phyloP scores from a whole-genome alignment of 2,797 vertebrate genomes.

The Acrocephalus scirpaceus region DNA sequence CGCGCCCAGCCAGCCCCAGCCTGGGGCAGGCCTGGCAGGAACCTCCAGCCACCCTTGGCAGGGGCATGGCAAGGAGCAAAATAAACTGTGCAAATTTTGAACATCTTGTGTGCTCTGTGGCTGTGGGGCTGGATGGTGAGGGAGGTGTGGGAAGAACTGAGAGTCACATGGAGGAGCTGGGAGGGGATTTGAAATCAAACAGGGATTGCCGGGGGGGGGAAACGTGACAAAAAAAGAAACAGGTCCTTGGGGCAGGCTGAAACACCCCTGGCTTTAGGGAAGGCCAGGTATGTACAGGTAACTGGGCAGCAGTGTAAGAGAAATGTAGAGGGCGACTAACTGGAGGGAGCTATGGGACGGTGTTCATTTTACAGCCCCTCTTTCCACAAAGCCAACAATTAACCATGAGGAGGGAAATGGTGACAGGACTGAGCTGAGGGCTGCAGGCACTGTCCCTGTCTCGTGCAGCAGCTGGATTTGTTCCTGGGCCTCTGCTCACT shows the following conservation, averaged over 20 bases:
- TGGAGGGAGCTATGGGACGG: accelerated
- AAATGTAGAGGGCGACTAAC: neutral
- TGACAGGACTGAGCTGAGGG: neutral
- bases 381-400: neutral
- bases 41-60: too few species aligned
- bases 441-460: neutral
- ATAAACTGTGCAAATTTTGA: constrained; percentile 29
- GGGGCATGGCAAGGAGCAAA: neutral
- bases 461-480: neutral
- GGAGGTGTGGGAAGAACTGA: too few species aligned
- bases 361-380: accelerated
- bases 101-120: neutral
- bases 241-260: accelerated
- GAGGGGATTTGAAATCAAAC: neutral
- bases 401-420: accelerated
- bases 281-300: accelerated
- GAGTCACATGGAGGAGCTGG: accelerated
- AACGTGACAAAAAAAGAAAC: neutral
- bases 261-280: too few species aligned
- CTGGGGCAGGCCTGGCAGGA: neutral
- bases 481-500: neutral
- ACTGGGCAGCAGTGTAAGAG: accelerated
- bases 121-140: neutral
- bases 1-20: neutral
- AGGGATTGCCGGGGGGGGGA: accelerated